phyloP scores from a whole-genome alignment of 2,113 vertebrate genomes.

The Isurus oxyrinchus region DNA sequence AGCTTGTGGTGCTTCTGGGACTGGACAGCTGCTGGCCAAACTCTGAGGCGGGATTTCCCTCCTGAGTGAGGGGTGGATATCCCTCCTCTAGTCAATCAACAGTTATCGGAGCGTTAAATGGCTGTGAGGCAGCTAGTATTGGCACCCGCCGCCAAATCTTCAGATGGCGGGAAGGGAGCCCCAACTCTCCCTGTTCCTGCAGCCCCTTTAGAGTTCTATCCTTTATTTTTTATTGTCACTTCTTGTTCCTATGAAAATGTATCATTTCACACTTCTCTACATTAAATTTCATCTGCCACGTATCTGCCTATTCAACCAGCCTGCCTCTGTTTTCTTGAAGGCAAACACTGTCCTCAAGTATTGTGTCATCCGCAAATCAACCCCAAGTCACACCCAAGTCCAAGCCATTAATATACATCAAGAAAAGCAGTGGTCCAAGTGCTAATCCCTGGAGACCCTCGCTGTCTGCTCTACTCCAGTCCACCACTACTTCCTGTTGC shows the following conservation, averaged over 20 bases:
- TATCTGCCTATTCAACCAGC: not conserved
- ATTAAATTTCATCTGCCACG: not conserved
- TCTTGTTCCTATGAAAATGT: not conserved
- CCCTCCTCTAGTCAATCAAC: too few relatives aligned
- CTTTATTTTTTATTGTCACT: too few relatives aligned
- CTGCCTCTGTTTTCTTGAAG: not conserved
- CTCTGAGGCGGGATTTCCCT: too few relatives aligned
- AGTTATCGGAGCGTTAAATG: too few relatives aligned
- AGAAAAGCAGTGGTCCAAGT: not conserved
- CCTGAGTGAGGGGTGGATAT: too few relatives aligned
- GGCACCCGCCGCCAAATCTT: too few relatives aligned
- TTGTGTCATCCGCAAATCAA: not conserved
- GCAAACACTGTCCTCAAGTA: not conserved
- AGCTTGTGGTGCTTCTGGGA: too few relatives aligned
- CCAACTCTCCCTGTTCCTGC: not conserved
- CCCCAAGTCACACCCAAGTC: not conserved
- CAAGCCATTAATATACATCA: not conserved
- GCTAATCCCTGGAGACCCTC: not conserved
- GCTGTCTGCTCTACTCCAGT: not conserved
- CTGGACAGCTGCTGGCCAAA: too few relatives aligned
- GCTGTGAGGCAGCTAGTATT: too few relatives aligned
- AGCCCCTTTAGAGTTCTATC: not conserved
- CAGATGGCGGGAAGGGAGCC: too few relatives aligned
- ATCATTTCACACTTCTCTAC: not conserved
- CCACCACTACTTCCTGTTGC: not conserved